These are phyloP conservation scores for Fregata magnificens DNA, from an alignment of 2,113 vertebrate species.

Conservation along the genomic window DNA sequence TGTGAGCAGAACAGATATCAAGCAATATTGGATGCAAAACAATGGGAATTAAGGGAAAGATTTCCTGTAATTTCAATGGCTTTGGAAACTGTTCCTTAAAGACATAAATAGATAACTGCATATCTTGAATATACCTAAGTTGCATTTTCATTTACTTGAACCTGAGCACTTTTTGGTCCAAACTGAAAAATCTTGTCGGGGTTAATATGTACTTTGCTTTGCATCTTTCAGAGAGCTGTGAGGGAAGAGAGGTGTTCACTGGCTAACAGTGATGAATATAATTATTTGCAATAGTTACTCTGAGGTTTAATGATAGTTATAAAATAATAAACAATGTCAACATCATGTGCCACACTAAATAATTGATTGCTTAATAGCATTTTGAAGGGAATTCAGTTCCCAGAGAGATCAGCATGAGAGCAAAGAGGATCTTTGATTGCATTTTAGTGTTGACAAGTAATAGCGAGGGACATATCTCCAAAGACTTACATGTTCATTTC, in stretches of 20 bases:
- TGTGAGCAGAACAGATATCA: not conserved
- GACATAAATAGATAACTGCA: not conserved
- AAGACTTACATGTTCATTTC: not conserved
- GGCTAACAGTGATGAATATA: not conserved
- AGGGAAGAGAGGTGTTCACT: not conserved
- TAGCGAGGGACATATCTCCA: not conserved
- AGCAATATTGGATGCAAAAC: not conserved
- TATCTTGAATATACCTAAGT: not conserved
- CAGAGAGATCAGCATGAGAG: not conserved
- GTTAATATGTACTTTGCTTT: not conserved
- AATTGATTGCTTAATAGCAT: constrained; percentile 18
- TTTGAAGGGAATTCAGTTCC: not conserved
- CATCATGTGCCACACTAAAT: not conserved
- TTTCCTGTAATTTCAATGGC: not conserved
- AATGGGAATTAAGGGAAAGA: not conserved
- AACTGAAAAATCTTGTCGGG: not conserved
- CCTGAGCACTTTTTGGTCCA: not conserved
- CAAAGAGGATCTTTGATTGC: not conserved
- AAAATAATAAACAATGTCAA: not conserved
- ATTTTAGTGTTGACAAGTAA: constrained; percentile 13
- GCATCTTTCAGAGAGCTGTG: not conserved
- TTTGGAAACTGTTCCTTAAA: not conserved
- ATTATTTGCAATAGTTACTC: not conserved
- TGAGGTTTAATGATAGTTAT: not conserved
- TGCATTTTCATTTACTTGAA: not conserved